A percentile compares a stretch with the other conserved stretches of the same genome.
These are phyloP conservation scores for Moxostoma hubbsi DNA, from an alignment of 2,797 vertebrate species.

Conservation along the genomic window DNA sequence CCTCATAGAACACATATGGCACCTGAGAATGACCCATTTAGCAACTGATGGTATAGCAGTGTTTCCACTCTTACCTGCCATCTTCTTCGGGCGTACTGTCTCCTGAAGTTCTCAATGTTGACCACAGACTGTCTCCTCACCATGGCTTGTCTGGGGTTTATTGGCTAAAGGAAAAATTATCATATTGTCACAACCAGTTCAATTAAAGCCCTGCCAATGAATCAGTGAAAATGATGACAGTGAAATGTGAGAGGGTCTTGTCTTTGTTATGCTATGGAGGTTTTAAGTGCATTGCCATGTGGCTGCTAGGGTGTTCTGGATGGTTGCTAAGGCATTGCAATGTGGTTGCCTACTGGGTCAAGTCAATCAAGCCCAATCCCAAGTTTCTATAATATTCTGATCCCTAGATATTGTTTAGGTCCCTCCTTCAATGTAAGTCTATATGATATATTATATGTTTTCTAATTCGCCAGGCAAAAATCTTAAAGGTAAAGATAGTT, in stretches of 20 bases:
- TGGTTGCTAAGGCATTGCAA: neutral
- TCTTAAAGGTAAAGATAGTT: too few relatives aligned
- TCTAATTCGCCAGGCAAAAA: too few relatives aligned
- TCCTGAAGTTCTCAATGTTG: constrained; percentile 95
- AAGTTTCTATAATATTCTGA: too few relatives aligned
- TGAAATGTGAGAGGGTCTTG: neutral
- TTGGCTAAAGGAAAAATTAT: constrained; percentile 82
- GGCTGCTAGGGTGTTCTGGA: neutral
- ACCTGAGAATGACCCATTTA: too few relatives aligned
- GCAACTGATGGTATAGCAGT: neutral
- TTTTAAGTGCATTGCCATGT: neutral
- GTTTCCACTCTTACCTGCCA: constrained; percentile 86
- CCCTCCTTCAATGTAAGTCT: too few relatives aligned
- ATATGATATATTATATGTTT: too few relatives aligned
- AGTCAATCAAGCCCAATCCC: neutral
- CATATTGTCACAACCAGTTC: neutral
- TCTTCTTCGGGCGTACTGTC: constrained; percentile 87
- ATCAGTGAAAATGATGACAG: neutral
- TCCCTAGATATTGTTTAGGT: too few relatives aligned
- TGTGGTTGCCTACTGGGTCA: neutral
- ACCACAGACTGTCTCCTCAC: constrained; percentile 89
- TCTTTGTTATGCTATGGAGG: too few relatives aligned
- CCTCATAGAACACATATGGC: too few relatives aligned
- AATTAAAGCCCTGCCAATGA: neutral
- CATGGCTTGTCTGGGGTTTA: constrained; percentile 86